Evolutionary conservation across 2,113 vertebrate genomes (phyloP).

Genomic region (Anguilla japonica): DNA sequence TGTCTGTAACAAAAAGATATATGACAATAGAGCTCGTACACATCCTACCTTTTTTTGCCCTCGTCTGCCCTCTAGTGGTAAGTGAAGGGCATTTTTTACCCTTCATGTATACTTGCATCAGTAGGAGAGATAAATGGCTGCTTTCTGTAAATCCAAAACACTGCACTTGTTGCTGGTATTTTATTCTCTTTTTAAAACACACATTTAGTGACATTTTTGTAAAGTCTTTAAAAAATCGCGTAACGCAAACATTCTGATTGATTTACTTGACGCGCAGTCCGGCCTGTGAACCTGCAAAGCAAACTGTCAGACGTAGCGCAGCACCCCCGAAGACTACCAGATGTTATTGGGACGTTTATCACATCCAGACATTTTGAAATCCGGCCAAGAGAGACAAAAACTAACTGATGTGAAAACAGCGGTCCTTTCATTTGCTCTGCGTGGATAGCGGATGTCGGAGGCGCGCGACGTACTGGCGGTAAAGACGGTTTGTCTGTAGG

Average conservation of each 20-base stretch:
- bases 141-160: neutral
- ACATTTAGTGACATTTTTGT: neutral
- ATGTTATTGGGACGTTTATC: neutral
- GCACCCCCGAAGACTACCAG: neutral
- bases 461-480: neutral
- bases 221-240: neutral
- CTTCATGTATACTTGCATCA: neutral
- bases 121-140: neutral
- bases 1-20: neutral
- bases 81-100: neutral
- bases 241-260: neutral
- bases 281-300: neutral
- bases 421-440: neutral
- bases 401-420: neutral
- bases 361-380: neutral
- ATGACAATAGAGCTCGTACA: neutral
- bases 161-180: neutral
- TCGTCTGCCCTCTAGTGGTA: neutral
- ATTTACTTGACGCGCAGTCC: neutral
- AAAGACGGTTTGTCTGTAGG: neutral
- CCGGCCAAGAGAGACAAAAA: neutral
- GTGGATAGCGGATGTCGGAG: neutral
- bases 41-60: neutral
- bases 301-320: neutral
- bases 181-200: too few relatives aligned